Base-by-base conservation (phyloP, 2,888 invertebrate genomes). In the Ophion obscuratus region DNA sequence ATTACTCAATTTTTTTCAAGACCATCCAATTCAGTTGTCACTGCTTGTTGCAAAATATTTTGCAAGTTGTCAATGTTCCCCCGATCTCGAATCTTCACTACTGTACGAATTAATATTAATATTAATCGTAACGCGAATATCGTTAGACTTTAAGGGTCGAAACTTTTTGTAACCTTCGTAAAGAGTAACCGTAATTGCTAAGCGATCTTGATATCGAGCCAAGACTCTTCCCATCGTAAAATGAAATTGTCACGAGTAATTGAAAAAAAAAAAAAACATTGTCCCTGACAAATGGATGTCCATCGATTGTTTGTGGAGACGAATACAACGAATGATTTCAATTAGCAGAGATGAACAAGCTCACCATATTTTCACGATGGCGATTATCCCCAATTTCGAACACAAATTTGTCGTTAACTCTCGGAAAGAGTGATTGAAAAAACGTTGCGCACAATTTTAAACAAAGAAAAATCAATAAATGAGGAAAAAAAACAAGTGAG, bases 211-310 rank as follows among this genome's bases (percentile, higher is more conserved):
- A 24, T 61, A 71, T 67, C 73, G 73, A 47, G 81, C 86, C 81
- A 27, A 86, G 88, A 87, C 89, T 90, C 88, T 89, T 90, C 87
- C 86, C 78, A 83, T 88, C 70, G 47, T 40, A 24, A 59, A 11
- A 47, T 0, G n/a, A 71, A 59, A 59, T 44, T 24, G 57, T 36
- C 36, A 14, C 53, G 17, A 40, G 36, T 59, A 59, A 31, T 76
- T 66, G 20, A 3, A 40, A 59, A 7, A 0, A 77, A 57, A 3
- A 40, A 59, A 7, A 0, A 77, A 57, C 57, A 47, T 64, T 24
- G 27, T 78, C 20, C 57, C n/a, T 17, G 64, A 47, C n/a, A 31
- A 5, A 71, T 62, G 64, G 20, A 31, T 80, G 62, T 57, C 66
- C 44, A 61, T 78, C 24, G 36, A 59, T 53, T 59, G 61, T 66